Conservation (phyloP, 2,113 vertebrate genomes). For the Potamarius usumacintae region DNA sequence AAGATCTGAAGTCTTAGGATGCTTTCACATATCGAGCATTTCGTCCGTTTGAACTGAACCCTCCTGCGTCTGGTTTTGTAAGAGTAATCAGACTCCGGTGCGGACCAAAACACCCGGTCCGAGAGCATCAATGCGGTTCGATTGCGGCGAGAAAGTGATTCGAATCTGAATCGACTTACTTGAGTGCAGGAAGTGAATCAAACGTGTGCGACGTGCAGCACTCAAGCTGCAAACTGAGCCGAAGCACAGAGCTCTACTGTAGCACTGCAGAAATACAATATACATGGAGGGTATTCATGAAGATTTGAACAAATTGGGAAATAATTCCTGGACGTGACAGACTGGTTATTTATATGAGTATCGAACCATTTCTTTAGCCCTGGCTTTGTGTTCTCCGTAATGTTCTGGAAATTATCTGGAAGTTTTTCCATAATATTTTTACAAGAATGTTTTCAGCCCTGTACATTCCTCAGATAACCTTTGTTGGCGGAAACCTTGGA, state of each 20-base stretch:
- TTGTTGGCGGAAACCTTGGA: neutral
- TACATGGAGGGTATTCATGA: neutral
- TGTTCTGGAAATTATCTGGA: no score
- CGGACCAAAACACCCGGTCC: neutral
- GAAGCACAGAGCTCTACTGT: neutral
- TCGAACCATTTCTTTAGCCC: neutral
- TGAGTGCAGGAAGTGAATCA: neutral
- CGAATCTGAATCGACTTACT: neutral
- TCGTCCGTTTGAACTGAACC: neutral
- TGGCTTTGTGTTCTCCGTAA: neutral
- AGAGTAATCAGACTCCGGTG: neutral
- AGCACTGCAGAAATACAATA: neutral
- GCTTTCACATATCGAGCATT: neutral
- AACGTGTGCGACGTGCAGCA: neutral
- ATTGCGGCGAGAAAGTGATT: neutral
- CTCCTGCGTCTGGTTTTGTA: no score
- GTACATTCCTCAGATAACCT: neutral
- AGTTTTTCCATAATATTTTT: no score
- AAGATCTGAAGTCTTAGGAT: neutral
- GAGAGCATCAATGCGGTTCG: neutral
- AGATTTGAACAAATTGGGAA: neutral
- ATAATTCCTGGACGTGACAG: neutral
- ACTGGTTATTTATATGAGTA: neutral
- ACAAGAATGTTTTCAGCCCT: neutral
- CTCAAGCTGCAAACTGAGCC: neutral